Base-by-base conservation (phyloP, 2,888 invertebrate genomes). In the Zygogramma bicolorata region DNA sequence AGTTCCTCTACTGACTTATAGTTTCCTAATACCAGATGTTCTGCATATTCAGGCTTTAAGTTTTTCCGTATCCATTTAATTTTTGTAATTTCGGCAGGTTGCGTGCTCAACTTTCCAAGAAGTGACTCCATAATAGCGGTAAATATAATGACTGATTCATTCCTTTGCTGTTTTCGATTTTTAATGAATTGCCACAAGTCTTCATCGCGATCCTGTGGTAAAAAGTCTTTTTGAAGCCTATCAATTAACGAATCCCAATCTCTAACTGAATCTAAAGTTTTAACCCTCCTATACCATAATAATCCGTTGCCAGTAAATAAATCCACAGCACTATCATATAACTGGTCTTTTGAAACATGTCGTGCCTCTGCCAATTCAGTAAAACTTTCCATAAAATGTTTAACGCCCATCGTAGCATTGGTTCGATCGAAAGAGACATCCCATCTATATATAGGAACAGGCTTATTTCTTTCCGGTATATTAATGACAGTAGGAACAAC, bases 161-260 rank as follows among this genome's bases (percentile, higher is more conserved):
- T 4, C 13, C 22, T 49, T 22, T 49, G 49, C 13, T 20, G 49
- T 22, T 49, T 49, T 20, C 49, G 22, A 49, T 49, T 49, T 49
- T 49, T 46, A 8, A 46, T 20, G 10, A 20, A 20, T 20, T 46
- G 20, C 20, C 46, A 46, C 13, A 46, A 46, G 20, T 46, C 46
- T 10, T 46, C 20, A 10, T 46, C 46, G 10, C 20, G 20, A 18
- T 46, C 46, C 1, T 10, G 20, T 6, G 46, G 3, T 10, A 46
- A 46, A 46, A 46, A 46, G 20, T 20, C 20, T 20, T 46, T 49
- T 22, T 49, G 49, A 8, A 49, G 22, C 22, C 49, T 18, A 22
- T 49, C n/a, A n/a, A n/a, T n/a, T n/a, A n/a, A 49, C 13, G 0
- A 31, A 60, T 60, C 59, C 59, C 59, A 60, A 60, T 60, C 59